These are phyloP conservation scores for Aphis gossypii DNA, from an alignment of 1,140 invertebrate species.

Conservation along the genomic window DNA sequence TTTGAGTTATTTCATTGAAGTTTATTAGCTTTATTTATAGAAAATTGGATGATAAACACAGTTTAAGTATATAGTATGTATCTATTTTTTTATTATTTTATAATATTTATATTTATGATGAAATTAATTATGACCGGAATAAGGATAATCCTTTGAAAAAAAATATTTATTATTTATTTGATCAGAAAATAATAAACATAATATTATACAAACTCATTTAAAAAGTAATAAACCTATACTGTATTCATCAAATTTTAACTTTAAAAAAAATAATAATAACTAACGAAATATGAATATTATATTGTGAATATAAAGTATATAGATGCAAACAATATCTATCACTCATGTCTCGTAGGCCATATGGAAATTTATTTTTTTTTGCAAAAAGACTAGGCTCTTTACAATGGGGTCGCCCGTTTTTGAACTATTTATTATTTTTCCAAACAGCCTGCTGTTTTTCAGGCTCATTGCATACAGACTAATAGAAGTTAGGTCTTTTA, in stretches of 20 bases:
- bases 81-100: background rate
- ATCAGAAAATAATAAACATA: background rate
- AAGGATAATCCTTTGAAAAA: background rate
- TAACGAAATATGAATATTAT: background rate
- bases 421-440: too few species aligned
- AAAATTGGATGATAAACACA: slow-evolving; percentile 5
- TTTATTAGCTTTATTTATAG: slow-evolving; percentile 50
- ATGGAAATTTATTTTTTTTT: too few species aligned
- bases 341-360: too few species aligned
- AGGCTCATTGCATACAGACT: too few species aligned
- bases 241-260: background rate
- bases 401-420: too few species aligned
- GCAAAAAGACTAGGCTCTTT: too few species aligned
- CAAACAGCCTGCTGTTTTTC: too few species aligned
- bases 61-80: background rate
- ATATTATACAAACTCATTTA: background rate
- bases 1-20: slow-evolving; percentile 33
- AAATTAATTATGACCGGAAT: background rate
- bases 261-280: background rate
- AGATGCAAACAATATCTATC: background rate
- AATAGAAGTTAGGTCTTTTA: too few species aligned
- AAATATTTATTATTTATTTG: background rate
- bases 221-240: background rate
- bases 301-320: background rate
- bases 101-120: background rate